phyloP scores from a whole-genome alignment of 2,888 invertebrate genomes.

The Acleris emargana region DNA sequence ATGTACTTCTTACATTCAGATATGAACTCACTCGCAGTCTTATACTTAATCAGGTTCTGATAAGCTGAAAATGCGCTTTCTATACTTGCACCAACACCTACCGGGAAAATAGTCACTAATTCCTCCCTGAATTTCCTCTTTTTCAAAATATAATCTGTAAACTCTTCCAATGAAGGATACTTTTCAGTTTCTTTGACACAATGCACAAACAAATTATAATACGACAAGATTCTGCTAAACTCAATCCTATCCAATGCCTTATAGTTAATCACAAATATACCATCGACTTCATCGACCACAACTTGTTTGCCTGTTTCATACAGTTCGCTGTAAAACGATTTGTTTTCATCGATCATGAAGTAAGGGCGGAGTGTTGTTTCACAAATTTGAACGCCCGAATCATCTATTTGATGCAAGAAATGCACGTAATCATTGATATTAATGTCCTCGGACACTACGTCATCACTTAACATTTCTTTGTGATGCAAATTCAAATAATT shows the following conservation, averaged over 20 bases:
- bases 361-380: conserved; percentile 48
- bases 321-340: conserved; percentile 48
- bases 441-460: conserved; percentile 42
- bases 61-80: conserved; percentile 34
- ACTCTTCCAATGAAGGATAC: conserved; percentile 40
- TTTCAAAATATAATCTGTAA: conserved; percentile 39
- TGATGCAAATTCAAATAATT: conserved; percentile 51
- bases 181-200: conserved; percentile 38
- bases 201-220: conserved; percentile 40
- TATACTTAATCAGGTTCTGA: conserved; percentile 33
- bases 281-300: conserved; percentile 40
- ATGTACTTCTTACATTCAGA: conserved; percentile 36
- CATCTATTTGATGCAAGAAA: conserved; percentile 41
- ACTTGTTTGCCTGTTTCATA: conserved; percentile 41
- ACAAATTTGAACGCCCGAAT: conserved; percentile 40
- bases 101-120: conserved; percentile 42
- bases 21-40: conserved; percentile 41
- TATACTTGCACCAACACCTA: conserved; percentile 23
- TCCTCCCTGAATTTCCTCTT: conserved; percentile 38
- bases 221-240: conserved; percentile 42
- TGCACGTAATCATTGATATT: conserved; percentile 48
- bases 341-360: conserved; percentile 45
- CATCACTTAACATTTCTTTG: conserved; percentile 44
- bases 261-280: conserved; percentile 39
- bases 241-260: conserved; percentile 42